Evolutionary conservation across 2,797 vertebrate genomes (phyloP), one percentile per base, ranked within the genome.

Genomic region (Anomalospiza imberbis): DNA sequence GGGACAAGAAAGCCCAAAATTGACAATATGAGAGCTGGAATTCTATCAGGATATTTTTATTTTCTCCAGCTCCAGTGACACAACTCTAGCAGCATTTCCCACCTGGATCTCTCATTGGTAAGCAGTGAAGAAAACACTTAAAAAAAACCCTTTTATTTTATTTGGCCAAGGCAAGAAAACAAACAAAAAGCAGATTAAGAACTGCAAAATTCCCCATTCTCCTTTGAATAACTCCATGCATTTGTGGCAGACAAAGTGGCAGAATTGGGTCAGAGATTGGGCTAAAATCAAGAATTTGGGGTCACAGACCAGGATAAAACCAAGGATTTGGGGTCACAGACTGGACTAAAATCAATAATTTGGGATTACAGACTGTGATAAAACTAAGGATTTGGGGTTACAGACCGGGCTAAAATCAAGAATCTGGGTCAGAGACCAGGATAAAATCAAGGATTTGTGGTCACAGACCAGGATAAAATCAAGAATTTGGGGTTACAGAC

Each of bases 291-390:
- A 60, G 38, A 25, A 28, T 60, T 38, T 17, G 10, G 57, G 26
- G 13, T 36, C 55, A 25, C 9, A 36, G 9, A 40, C 6, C 11
- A 10, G 19, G 38, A 2, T 36, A 34, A 58, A 58, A 36, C 17
- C 5, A 12, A 58, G 24, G 5, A 36, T 36, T 17, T 34, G 14
- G 22, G 22, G n/a, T 36, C 21, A 24, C 32, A 34, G n/a, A 34
- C 7, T 6, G 6, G 58, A 36, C 2, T 61, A 29, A 61, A 61
- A 40, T 20, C 5, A 21, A 22, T 29, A 7, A 44, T 62, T 12
- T 45, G 20, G 8, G 6, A 10, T 44, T 42, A n/a, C 6, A 66
- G 12, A 16, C 4, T 1, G 1, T 34, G 26, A 0, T 31, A 38
- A 29, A 12, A 38, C 5, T 2, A 31, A 22, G 20, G 5, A 31